Conservation (phyloP, 2,797 vertebrate species). For the Dipus sagitta region DNA sequence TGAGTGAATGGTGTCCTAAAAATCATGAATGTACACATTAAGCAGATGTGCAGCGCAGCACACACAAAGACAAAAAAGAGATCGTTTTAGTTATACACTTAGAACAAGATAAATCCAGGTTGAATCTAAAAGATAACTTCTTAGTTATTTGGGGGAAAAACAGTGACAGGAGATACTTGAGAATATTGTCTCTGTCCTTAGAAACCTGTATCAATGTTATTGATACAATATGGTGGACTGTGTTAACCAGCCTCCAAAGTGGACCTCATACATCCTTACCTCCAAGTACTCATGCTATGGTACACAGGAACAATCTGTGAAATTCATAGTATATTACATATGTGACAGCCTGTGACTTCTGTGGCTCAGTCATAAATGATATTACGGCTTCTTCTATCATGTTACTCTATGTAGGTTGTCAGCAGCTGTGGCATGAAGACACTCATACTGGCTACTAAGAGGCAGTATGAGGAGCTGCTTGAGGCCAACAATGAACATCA, state of each 20-base stretch:
- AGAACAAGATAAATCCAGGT: not conserved
- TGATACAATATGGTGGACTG: no score
- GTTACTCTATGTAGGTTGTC: not conserved
- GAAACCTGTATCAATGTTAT: not conserved
- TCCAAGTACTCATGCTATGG: not conserved
- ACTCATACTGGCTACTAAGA: not conserved
- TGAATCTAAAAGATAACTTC: slow-evolving; percentile 23
- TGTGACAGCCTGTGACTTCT: not conserved
- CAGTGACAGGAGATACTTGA: not conserved
- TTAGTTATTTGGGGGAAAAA: not conserved
- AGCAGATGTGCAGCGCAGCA: slow-evolving; percentile 48
- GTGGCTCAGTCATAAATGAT: not conserved
- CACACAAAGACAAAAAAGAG: not conserved
- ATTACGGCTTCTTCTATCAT: not conserved
- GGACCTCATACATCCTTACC: not conserved
- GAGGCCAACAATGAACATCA: not conserved
- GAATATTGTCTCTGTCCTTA: not conserved
- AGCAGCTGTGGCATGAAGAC: not conserved
- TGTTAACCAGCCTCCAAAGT: not conserved
- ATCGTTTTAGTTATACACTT: slow-evolving; percentile 52
- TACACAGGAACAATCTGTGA: no score
- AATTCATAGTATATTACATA: not conserved
- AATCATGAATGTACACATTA: slow-evolving; percentile 59
- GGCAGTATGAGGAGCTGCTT: not conserved
- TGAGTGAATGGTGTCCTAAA: slow-evolving; percentile 48